phyloP scores from a whole-genome alignment of 2,113 vertebrate genomes.

The Paratilapia polleni region DNA sequence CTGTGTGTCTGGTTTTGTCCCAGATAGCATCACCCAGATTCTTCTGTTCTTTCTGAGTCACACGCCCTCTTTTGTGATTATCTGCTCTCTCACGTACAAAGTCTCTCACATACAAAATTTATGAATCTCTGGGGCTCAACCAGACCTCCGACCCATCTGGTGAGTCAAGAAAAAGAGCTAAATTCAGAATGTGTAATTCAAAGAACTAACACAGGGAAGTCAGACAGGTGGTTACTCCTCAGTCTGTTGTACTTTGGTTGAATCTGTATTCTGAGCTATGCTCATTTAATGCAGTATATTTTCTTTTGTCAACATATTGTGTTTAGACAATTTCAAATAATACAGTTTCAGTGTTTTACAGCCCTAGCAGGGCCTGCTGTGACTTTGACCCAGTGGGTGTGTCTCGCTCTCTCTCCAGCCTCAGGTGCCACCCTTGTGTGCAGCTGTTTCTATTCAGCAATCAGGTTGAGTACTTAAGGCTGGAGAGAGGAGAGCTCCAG shows the following conservation, averaged over 20 bases:
- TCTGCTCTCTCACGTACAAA: conserved; percentile 5
- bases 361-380: too few species aligned
- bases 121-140: background rate
- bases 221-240: background rate
- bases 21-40: background rate
- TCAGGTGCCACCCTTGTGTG: too few species aligned
- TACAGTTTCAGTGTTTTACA: too few species aligned
- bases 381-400: too few species aligned
- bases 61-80: background rate
- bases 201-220: background rate
- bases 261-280: background rate
- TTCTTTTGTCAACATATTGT: background rate
- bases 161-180: conserved; percentile 1
- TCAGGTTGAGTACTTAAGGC: too few species aligned
- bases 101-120: background rate
- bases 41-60: background rate
- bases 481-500: too few species aligned
- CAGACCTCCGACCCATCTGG: conserved; percentile 25
- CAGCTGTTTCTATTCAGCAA: too few species aligned
- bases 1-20: background rate
- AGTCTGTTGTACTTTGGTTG: background rate
- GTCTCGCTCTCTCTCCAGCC: too few species aligned
- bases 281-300: background rate
- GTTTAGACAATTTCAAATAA: background rate
- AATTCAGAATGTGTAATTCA: background rate